Percentiles rank a stretch among this genome's conserved stretches.
Evolutionary conservation across 1,140 invertebrate species (phyloP).

Genomic region (Archivesica marissinica): DNA sequence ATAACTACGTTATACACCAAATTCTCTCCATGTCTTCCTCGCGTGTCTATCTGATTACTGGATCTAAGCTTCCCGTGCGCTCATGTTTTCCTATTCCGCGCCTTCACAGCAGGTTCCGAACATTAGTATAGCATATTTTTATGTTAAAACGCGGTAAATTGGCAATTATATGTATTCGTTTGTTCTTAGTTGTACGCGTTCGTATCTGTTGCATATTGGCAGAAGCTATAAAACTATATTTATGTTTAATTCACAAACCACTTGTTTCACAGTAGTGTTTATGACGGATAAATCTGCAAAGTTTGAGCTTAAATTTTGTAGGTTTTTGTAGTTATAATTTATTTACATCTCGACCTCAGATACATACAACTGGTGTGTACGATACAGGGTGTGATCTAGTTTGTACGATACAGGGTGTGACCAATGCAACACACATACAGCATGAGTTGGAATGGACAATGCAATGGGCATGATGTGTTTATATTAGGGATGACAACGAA

Average conservation of each 20-base stretch:
- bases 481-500: too few relatives aligned
- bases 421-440: too few relatives aligned
- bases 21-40: neutral
- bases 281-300: neutral
- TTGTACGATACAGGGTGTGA: too few relatives aligned
- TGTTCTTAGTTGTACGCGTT: slow-evolving; percentile 6
- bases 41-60: slow-evolving; percentile 7
- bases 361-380: too few relatives aligned
- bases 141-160: slow-evolving; percentile 29
- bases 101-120: slow-evolving; percentile 5
- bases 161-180: slow-evolving; percentile 36
- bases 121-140: slow-evolving; percentile 18
- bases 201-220: slow-evolving; percentile 26
- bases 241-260: slow-evolving; percentile 25
- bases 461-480: too few relatives aligned
- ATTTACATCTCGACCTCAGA: too few relatives aligned
- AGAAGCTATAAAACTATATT: slow-evolving; percentile 1
- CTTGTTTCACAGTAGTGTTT: slow-evolving; percentile 10
- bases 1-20: neutral
- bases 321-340: too few relatives aligned
- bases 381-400: too few relatives aligned
- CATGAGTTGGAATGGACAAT: too few relatives aligned
- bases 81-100: slow-evolving; percentile 13
- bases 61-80: slow-evolving; percentile 9
- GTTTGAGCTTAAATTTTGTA: neutral